Conservation (phyloP, 2,113 vertebrate species). For the Eleginops maclovinus region DNA sequence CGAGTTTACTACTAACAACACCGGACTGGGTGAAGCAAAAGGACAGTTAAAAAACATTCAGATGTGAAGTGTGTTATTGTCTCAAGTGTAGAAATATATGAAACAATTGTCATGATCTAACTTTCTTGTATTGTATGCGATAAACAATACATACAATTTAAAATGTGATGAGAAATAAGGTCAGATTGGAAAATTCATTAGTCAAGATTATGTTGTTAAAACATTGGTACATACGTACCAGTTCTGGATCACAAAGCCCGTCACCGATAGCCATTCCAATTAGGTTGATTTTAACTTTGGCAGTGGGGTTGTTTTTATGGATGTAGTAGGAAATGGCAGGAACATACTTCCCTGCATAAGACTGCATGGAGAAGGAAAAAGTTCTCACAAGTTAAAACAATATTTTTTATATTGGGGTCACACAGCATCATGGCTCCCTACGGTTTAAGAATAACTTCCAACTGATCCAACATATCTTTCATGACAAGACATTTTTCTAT, state of each 20-base stretch:
- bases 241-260: slow-evolving; percentile 88
- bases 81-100: not conserved
- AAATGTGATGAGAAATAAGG: not conserved
- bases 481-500: not conserved
- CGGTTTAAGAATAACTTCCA: not conserved
- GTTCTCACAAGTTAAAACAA: not conserved
- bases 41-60: not conserved
- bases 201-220: not conserved
- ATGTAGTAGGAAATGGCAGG: slow-evolving; percentile 86
- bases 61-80: too few species aligned
- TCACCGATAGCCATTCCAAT: slow-evolving; percentile 87
- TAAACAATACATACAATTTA: not conserved
- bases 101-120: not conserved
- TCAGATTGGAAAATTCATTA: not conserved
- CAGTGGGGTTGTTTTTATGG: slow-evolving; percentile 84
- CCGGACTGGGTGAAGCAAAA: not conserved
- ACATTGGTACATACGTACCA: slow-evolving; percentile 69
- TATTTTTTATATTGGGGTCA: not conserved
- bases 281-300: slow-evolving; percentile 85
- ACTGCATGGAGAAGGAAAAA: slow-evolving; percentile 59
- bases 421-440: too few species aligned
- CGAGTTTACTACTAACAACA: not conserved
- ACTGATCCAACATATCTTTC: too few species aligned
- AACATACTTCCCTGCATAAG: slow-evolving; percentile 88
- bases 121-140: too few species aligned